These are phyloP conservation scores for Cryptophagus acutangulus DNA, from an alignment of 2,888 invertebrate species.

Conservation along the genomic window DNA sequence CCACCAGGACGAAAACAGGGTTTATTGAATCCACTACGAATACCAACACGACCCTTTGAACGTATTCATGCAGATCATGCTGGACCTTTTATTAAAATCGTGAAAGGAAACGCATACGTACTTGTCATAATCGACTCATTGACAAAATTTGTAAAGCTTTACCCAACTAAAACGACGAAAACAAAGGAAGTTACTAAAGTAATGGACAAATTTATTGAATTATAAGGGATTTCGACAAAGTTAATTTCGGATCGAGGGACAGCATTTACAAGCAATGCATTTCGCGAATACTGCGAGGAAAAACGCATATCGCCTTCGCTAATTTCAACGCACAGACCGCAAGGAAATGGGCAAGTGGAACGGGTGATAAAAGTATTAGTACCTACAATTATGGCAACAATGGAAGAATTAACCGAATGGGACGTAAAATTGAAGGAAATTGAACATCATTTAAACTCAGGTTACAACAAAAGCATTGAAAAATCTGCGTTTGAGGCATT, in stretches of 20 bases:
- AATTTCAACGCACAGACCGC: conserved; percentile 22
- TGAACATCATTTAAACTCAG: conserved; percentile 20
- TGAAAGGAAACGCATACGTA: conserved; percentile 13
- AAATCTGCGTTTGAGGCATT: conserved; percentile 6
- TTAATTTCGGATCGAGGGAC: conserved; percentile 25
- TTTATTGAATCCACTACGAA: conserved; percentile 16
- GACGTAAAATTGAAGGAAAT: conserved; percentile 15
- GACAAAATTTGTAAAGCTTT: conserved; percentile 17
- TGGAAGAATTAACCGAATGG: conserved; percentile 11
- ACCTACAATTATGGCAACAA: conserved; percentile 11
- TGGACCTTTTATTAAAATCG: conserved; percentile 19
- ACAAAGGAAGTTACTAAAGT: conserved; percentile 11
- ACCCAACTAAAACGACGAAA: conserved; percentile 14
- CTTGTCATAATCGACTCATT: conserved; percentile 18
- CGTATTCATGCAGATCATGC: conserved; percentile 20
- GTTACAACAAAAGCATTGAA: conserved; percentile 20
- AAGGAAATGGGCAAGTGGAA: conserved; percentile 24
- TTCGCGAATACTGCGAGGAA: conserved; percentile 12
- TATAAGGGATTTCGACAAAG: conserved; percentile 20
- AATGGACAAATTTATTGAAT: conserved; percentile 20
- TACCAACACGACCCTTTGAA: conserved; percentile 18
- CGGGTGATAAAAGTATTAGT: conserved; percentile 16
- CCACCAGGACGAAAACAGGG: conserved; percentile 19
- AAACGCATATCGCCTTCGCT: conserved; percentile 14
- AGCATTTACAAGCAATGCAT: conserved; percentile 10